Base-by-base conservation (phyloP, 2,888 invertebrate species). In the Nomada hirtipes region DNA sequence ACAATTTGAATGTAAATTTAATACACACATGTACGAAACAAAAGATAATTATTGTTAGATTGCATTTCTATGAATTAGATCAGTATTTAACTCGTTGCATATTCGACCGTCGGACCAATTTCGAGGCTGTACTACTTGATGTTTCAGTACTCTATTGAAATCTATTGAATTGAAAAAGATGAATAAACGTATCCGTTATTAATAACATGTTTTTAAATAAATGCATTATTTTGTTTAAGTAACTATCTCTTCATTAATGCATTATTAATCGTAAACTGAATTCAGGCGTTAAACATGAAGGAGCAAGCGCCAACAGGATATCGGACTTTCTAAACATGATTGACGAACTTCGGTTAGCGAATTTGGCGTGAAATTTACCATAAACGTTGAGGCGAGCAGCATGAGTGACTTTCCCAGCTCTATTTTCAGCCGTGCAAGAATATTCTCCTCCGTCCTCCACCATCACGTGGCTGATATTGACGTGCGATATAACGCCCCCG, bases 391-490 rank as follows among this genome's bases (percentile, higher is more conserved):
- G 95, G 84, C 96, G 95, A 52, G 97, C 97, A n/a, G 96, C 95
- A 94, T 97, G 97, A 44, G 95, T 95, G 65, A 95, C 96, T 92
- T 95, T 95, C 36, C 97, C 97, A 29, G 97, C 97, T 57, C 97
- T 95, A 94, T 97, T 97, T 91, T 96, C 96, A 0, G 97, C 97
- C 7, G 95, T 95, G 92, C 97, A 97, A 61, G 96, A 95, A 94
- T 97, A 97, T 92, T 97, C 96, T 29, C 97, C 97, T 23, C 97
- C 97, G 91, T 97, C 97, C 94, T 97, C 96, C 67, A 97, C 96
- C 95, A 96, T 96, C 88, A 97, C 97, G 92, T 96, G 96, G 92
- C 96, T 96, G 91, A 97, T 97, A 94, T 97, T 97, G 89, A 97
- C 97, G 94, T 97, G 97, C 92, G 97, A 97, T 93, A 97, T 96